Conservation (phyloP, 2,888 invertebrate genomes). For the Drosophila aldrichi region DNA sequence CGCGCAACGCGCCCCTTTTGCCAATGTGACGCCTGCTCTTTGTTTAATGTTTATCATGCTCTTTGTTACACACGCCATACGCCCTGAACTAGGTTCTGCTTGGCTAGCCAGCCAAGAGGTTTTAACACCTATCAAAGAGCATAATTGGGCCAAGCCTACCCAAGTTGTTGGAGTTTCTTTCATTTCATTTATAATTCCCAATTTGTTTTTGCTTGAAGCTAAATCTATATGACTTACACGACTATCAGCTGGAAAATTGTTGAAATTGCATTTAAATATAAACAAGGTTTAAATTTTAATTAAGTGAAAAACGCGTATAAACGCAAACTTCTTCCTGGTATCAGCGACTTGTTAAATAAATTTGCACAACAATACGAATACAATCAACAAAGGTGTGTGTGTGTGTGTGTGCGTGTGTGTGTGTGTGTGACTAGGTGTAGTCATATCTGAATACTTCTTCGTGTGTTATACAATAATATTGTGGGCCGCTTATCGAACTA, state of each 20-base stretch:
- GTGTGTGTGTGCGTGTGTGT: slow-evolving; percentile 18
- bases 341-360: slow-evolving; percentile 67
- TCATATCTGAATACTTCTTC: slow-evolving; percentile 48
- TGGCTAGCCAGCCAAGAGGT: slow-evolving; percentile 14
- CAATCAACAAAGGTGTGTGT: slow-evolving; percentile 19
- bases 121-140: not conserved
- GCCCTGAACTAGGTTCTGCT: slow-evolving; percentile 26
- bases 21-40: slow-evolving; percentile 38
- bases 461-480: slow-evolving; percentile 65
- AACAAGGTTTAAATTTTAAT: slow-evolving; percentile 80
- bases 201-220: not conserved
- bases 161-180: not conserved
- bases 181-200: slow-evolving; percentile 17
- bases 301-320: slow-evolving; percentile 44
- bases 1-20: slow-evolving; percentile 35
- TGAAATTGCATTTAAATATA: slow-evolving; percentile 45
- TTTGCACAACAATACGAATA: slow-evolving; percentile 60
- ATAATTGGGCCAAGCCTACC: not conserved
- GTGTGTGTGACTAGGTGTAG: slow-evolving; percentile 59
- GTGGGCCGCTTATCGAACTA: slow-evolving; percentile 73
- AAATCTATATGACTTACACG: not conserved
- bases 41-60: slow-evolving; percentile 39
- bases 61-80: slow-evolving; percentile 10
- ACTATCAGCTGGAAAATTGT: not conserved
- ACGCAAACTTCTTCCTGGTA: slow-evolving; percentile 26